Evolutionary conservation across 2,113 vertebrate genomes (phyloP), one percentile per base, ranked within the genome.

Genomic region (Zosterops borbonicus): DNA sequence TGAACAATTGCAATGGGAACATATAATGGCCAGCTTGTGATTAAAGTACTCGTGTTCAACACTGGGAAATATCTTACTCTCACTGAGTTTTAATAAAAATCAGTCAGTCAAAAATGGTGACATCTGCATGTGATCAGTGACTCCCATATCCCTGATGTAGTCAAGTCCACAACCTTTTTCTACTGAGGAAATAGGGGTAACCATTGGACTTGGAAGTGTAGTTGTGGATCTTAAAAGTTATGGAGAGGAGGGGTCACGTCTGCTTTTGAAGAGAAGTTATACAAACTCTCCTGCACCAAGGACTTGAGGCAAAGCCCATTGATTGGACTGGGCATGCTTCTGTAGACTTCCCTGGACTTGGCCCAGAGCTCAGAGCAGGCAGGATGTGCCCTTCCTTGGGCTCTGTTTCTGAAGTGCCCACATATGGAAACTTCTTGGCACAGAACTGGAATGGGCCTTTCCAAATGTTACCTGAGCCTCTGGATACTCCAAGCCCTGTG

Each of bases 81-180:
- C 53, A 46, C 31, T 37, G 47, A 59, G 15, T 59, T 94, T 89
- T 85, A 92, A 92, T 89, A 80, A 92, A 92, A 92, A 85, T 70
- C 44, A 73, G 50, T 64, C 62, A 60, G 67, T 74, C 59, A 81
- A 33, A 90, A 77, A 35, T 8, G 29, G 67, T 80, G 84, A 87
- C 71, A 85, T 69, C 55, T 95, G 71, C 39, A 62, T 42, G 55
- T 62, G 88, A 62, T 46, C 39, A 64, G 55, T 74, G 91, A 63
- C 42, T 92, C 77, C 70, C 33, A 37, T 11, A 58, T 31, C 29
- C 19, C 14, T 31, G 24, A 58, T 22, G 60, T 1, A 62, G 28
- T 9, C 1, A 22, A 68, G 42, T 76, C 83, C 53, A 46, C 5
- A 15, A 69, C 27, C 23, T 42, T 89, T 71, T 78, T 64, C 53